Evolutionary conservation across 2,113 vertebrate species (phyloP), one percentile per base, ranked within the genome.

Genomic region (Psittacula cyanocephala): DNA sequence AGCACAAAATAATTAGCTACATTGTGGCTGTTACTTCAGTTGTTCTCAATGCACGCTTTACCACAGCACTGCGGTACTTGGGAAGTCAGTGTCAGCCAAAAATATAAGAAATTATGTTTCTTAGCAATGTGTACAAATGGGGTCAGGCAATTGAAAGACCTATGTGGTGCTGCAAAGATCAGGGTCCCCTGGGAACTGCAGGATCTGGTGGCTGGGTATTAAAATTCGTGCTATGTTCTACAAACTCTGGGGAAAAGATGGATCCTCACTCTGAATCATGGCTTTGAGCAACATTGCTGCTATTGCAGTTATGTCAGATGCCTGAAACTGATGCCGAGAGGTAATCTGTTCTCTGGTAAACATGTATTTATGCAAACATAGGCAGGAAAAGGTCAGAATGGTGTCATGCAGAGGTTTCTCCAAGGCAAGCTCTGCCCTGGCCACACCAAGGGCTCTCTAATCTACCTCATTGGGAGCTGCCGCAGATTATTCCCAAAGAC

Each of bases 301-400:
- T 70, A 3, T 20, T 70, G n/a, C 12, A 47, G 1, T 37, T 57
- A 6, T 6, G 6, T 39, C 46, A 79, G 53, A 49, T 31, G 25
- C 10, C 37, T n/a, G 4, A 65, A 69, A 39, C 27, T 8, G 25
- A 4, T 62, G 41, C 23, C 11, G 3, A 55, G 35, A 68, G 29
- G 49, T 25, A 13, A 60, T 47, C 20, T 27, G 4, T 64, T 47
- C 43, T 64, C 47, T 68, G 8, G 7, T 59, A 57, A 82, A 72
- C 5, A 22, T 57, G 8, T 8, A 17, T 2, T 2, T 29, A 9
- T 24, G 28, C 24, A 75, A 39, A 44, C 2, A 0, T 1, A 8
- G 18, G 49, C 57, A 65, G 55, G 46, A 68, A 27, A 59, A 28
- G 46, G 9, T 15, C 43, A 20, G 39, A 6, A 4, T 31, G 16